phyloP scores from a whole-genome alignment of 2,113 vertebrate species.

The Hippolais icterina region DNA sequence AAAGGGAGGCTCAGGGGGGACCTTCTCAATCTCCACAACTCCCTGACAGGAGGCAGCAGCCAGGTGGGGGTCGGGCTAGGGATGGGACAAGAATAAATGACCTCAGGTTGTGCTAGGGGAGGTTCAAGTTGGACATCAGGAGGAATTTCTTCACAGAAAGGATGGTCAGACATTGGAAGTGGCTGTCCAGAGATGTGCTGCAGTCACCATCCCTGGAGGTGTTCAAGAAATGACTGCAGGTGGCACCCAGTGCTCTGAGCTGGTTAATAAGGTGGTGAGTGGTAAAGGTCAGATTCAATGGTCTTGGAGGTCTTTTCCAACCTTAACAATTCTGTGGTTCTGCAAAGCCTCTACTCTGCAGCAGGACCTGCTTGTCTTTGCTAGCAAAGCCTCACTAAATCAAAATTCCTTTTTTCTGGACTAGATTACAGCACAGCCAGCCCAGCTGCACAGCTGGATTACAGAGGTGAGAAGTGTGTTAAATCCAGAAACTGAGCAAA shows the following conservation, averaged over 20 bases:
- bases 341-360: neutral
- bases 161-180: neutral
- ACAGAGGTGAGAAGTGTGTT: accelerated
- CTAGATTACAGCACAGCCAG: neutral
- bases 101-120: neutral
- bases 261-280: neutral
- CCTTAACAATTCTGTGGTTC: neutral
- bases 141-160: neutral
- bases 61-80: accelerated
- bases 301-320: neutral
- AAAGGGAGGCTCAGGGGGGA: neutral
- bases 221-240: neutral
- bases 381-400: neutral
- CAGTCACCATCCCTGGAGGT: too few relatives aligned
- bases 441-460: neutral
- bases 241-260: neutral
- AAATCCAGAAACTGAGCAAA: neutral
- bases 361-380: neutral
- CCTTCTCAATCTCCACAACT: neutral
- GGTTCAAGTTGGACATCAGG: neutral
- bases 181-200: neutral
- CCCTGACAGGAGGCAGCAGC: neutral
- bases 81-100: accelerated
- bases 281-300: accelerated
- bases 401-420: neutral